Evolutionary conservation across 2,113 vertebrate species (phyloP).

Genomic region (Propithecus coquereli): DNA sequence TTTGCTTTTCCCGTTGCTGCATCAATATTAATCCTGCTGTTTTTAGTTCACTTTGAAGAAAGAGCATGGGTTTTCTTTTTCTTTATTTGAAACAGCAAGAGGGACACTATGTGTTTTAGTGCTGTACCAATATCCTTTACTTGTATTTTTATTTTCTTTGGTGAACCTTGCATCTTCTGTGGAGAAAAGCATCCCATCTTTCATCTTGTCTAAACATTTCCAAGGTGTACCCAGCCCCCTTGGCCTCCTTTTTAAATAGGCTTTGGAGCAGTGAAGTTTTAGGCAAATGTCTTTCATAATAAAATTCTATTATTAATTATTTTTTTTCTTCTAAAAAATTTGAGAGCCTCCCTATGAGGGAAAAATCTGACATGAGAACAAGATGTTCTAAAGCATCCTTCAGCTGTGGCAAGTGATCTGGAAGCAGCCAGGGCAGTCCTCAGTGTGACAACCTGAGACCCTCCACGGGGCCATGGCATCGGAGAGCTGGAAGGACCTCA

Average conservation of each 20-base stretch:
- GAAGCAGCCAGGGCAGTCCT: background rate
- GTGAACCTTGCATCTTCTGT: background rate
- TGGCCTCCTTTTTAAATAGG: background rate
- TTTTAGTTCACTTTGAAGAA: slow-evolving; percentile 59
- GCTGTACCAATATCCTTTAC: background rate
- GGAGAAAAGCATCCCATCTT: background rate
- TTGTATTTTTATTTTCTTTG: background rate
- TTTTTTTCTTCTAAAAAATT: background rate
- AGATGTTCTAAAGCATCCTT: background rate
- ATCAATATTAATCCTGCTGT: slow-evolving; percentile 80
- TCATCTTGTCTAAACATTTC: background rate
- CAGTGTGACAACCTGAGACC: background rate
- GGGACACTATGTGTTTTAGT: slow-evolving; percentile 12
- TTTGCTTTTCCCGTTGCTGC: slow-evolving; percentile 77
- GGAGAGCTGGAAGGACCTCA: accelerated
- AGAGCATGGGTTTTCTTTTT: background rate
- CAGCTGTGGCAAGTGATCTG: background rate
- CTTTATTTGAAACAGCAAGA: background rate
- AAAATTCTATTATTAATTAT: background rate
- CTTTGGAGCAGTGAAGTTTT: background rate
- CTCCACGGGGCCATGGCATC: accelerated
- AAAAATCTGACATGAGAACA: background rate
- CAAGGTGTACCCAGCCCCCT: accelerated
- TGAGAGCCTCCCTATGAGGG: background rate
- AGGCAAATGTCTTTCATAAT: background rate